phyloP scores from a whole-genome alignment of 2,888 invertebrate genomes.

The Aspidapion aeneum region DNA sequence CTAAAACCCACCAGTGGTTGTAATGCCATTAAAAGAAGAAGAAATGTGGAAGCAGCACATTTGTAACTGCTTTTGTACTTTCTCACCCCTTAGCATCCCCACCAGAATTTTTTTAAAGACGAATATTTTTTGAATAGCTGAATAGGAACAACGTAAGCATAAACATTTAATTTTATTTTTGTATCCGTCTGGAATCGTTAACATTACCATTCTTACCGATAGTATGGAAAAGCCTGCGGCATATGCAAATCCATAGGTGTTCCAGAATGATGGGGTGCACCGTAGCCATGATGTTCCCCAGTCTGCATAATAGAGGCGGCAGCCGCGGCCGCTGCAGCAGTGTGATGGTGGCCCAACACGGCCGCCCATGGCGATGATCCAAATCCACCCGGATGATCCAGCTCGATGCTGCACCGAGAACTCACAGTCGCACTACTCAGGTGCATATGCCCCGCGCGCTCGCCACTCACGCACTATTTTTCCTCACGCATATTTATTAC shows the following conservation, averaged over 20 bases:
- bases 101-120: no score
- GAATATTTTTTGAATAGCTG: no score
- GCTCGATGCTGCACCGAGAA: constrained; percentile 41
- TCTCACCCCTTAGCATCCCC: no score
- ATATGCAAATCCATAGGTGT: constrained; percentile 88
- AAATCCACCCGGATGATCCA: constrained; percentile 75
- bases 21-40: no score
- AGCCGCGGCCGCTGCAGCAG: constrained; percentile 46
- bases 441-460: constrained; percentile 40
- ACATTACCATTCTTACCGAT: constrained; percentile 84
- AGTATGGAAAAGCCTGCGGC: constrained; percentile 88
- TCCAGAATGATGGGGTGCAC: constrained; percentile 55
- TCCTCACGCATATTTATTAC: constrained; percentile 30
- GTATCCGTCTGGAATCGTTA: no score
- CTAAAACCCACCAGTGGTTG: no score
- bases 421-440: constrained; percentile 43
- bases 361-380: constrained; percentile 76
- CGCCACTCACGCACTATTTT: background rate
- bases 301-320: constrained; percentile 51
- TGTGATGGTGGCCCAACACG: constrained; percentile 65
- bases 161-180: no score
- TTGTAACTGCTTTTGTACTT: no score
- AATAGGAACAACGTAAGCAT: no score
- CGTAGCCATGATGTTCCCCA: constrained; percentile 50
- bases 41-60: no score